Conservation (phyloP, 1,140 invertebrate species). For the Paraescarpia echinospica region DNA sequence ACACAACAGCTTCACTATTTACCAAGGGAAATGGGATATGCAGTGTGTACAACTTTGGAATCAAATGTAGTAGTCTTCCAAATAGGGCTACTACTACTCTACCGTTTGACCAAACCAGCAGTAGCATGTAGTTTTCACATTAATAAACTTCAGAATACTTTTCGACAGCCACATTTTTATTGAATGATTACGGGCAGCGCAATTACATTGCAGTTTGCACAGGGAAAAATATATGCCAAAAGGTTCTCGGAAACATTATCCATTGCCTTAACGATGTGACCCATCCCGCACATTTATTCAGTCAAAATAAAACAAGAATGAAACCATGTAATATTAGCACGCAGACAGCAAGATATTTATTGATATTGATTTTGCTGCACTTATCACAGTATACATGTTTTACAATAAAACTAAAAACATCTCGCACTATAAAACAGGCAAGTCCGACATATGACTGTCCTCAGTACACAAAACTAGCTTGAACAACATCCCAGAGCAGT, state of each 20-base stretch:
- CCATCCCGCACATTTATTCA: background rate
- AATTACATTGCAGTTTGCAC: background rate
- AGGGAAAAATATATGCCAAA: background rate
- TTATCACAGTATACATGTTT: background rate
- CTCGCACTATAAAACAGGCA: background rate
- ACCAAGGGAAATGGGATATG: no score
- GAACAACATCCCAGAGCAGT: background rate
- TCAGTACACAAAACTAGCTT: background rate
- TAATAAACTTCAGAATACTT: background rate
- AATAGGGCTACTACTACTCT: no score
- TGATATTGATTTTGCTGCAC: slow-evolving; percentile 1
- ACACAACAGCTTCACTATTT: no score
- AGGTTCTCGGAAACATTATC: slow-evolving; percentile 1
- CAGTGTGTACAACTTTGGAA: no score
- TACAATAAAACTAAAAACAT: slow-evolving; percentile 7
- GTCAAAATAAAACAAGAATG: background rate
- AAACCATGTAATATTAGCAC: background rate
- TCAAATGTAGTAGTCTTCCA: no score
- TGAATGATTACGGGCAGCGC: background rate
- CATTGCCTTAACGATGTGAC: background rate
- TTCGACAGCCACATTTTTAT: background rate
- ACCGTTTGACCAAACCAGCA: no score
- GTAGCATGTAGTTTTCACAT: no score
- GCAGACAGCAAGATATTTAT: slow-evolving; percentile 5
- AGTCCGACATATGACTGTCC: slow-evolving; percentile 3